phyloP scores from a whole-genome alignment of 2,113 vertebrate genomes.

The Percopsis transmontana region DNA sequence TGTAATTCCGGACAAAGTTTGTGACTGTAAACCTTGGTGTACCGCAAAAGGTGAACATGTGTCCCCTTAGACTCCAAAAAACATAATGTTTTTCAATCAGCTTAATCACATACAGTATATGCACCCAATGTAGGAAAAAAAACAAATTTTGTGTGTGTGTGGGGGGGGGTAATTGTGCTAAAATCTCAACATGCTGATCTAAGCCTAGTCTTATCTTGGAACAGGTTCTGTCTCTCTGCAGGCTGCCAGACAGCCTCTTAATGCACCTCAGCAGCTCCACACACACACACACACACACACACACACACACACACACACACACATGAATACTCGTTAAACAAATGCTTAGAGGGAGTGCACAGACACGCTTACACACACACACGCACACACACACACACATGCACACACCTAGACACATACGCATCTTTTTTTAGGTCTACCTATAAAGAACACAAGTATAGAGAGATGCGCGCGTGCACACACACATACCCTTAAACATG shows the following conservation, averaged over 20 bases:
- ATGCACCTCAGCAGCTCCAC: constrained; percentile 53
- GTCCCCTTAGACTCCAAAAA: constrained; percentile 38
- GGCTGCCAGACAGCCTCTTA: constrained; percentile 62
- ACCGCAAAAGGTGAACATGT: constrained; percentile 19
- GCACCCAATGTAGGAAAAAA: constrained; percentile 55
- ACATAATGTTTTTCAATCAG: constrained; percentile 30
- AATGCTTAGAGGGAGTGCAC: too few relatives aligned
- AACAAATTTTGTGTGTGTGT: constrained; percentile 8
- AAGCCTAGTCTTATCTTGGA: constrained; percentile 60
- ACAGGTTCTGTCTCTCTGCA: constrained; percentile 37
- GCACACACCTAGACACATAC: neutral
- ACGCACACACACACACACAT: neutral
- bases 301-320: constrained; percentile 1
- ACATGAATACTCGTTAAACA: neutral
- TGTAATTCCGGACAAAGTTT: constrained; percentile 33
- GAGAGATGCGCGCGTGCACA: neutral
- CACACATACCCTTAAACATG: neutral
- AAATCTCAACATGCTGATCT: constrained; percentile 59
- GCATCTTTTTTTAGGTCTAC: neutral
- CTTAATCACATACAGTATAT: constrained; percentile 37
- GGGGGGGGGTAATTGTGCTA: constrained; percentile 38
- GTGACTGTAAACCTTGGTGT: constrained; percentile 37
- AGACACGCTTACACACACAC: neutral
- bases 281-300: constrained; percentile 15
- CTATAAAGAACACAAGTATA: neutral